Conservation (phyloP, 2,113 vertebrate genomes). For the Paradoxurus hermaphroditus region DNA sequence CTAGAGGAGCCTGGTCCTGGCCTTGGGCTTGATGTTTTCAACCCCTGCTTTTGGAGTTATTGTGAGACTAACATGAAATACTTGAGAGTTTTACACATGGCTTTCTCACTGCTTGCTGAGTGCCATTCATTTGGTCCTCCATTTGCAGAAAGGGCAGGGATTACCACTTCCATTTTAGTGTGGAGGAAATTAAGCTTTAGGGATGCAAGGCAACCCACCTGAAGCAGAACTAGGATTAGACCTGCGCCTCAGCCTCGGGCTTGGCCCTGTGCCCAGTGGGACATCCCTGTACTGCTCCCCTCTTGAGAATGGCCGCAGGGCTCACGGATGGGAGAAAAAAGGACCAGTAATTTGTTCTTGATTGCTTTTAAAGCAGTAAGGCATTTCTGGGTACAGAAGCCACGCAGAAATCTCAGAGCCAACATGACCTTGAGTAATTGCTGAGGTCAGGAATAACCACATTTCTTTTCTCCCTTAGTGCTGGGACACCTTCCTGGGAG, state of each 20-base stretch:
- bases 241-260: not conserved
- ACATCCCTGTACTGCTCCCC: not conserved
- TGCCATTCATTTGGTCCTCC: not conserved
- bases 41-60: not conserved
- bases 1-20: not conserved
- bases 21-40: not conserved
- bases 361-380: not conserved
- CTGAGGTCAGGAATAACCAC: not conserved
- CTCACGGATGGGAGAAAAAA: not conserved
- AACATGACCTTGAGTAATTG: not conserved
- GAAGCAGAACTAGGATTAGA: not conserved
- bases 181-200: not conserved
- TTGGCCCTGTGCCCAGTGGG: not conserved
- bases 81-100: not conserved
- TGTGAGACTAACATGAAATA: not conserved
- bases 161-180: not conserved
- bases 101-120: not conserved
- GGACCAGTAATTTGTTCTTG: not conserved
- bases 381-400: not conserved
- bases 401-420: not conserved
- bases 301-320: not conserved
- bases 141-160: not conserved
- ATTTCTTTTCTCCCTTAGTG: accelerated
- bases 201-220: accelerated
- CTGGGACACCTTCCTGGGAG: not conserved